Evolutionary conservation across 2,888 invertebrate genomes (phyloP), one percentile per base, ranked within the genome.

Genomic region (Chrysolina oricalcia): DNA sequence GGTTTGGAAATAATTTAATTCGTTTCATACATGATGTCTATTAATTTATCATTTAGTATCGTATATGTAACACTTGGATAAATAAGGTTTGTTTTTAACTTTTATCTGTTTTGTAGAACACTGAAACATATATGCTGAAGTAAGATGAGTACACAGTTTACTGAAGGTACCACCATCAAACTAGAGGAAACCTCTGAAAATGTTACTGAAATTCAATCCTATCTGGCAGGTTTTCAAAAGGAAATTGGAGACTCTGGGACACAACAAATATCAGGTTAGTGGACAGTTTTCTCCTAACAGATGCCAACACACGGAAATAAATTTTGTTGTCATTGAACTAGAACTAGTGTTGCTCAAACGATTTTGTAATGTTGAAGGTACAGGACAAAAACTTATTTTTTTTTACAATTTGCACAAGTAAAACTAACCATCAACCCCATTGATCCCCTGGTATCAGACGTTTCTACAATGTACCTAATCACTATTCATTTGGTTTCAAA

Each of bases 211-310:
- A 93, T 96, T 80, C 95, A 96, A 85, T 93, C 93, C 63, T 96
- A 96, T 85, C 89, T 97, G 80, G 94, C 94, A 76, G 94, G 94
- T 19, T 95, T 96, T 86, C 94, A 96, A 83, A 95, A 95, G 85
- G 95, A 96, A 88, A 94, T 95, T 35, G 90, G 90, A 73, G 91
- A 91, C 83, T 88, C 89, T 15, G 88, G 89, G 19, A 84, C 87
- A 62, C 87, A 87, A 78, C 87, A 86, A 82, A 87, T 90, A 50
- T 80, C 89, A 85, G 90, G 91, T 91, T 84, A 82, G 82, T 81
- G 70, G 21, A 21, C 17, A 53, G 19, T 35, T 35, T 35, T 35
- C 35, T 35, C 35, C 35, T 35, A 35, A 8, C 8, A 35, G 35
- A 35, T 27, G 27, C 27, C 6, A 35, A 35, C 35, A 35, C 35